Conservation (phyloP, 2,888 invertebrate genomes). For the Mythimna pallens region DNA sequence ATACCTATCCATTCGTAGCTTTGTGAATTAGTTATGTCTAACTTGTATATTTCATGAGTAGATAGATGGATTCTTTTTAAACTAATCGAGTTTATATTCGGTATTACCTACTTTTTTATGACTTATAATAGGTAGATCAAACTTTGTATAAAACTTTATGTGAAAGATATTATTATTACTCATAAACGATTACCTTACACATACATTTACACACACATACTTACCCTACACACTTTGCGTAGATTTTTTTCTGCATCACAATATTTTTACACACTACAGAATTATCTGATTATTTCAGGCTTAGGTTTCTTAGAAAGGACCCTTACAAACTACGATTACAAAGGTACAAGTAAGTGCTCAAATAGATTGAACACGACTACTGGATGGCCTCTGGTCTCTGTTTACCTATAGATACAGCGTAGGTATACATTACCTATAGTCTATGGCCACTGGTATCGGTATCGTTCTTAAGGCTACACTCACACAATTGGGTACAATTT, state of each 20-base stretch:
- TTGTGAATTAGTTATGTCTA: constrained; percentile 18
- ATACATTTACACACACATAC: no score
- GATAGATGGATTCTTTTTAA: background rate
- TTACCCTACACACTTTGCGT: no score
- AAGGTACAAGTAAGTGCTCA: background rate
- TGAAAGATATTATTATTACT: no score
- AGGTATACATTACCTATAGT: no score
- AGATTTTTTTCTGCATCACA: no score
- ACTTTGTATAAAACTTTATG: no score
- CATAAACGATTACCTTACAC: no score
- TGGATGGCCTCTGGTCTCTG: background rate
- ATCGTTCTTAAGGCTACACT: background rate
- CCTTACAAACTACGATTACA: constrained; percentile 8
- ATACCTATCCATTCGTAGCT: constrained; percentile 4
- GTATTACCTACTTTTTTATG: background rate
- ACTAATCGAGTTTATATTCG: constrained; percentile 4
- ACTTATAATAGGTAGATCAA: no score
- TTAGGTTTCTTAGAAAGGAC: no score
- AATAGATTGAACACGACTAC: constrained; percentile 3
- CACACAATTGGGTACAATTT: background rate
- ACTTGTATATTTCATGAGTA: background rate
- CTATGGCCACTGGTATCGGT: background rate
- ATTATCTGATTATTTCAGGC: no score
- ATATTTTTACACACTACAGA: no score
- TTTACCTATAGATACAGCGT: no score